These are phyloP conservation scores for Malaclemys terrapin DNA, from an alignment of 2,113 vertebrate genomes.

Conservation along the genomic window DNA sequence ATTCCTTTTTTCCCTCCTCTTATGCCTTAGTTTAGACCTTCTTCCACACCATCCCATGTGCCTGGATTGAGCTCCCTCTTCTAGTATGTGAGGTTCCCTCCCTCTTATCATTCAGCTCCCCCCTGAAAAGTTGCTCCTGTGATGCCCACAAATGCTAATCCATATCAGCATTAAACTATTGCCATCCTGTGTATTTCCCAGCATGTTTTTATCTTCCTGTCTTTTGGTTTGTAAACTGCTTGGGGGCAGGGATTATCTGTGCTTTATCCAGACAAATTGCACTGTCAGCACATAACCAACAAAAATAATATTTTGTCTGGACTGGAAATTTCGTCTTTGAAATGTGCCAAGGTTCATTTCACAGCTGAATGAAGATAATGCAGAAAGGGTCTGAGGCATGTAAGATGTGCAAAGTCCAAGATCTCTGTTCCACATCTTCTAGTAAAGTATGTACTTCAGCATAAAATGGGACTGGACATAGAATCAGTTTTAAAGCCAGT, in stretches of 20 bases:
- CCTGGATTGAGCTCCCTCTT: not conserved
- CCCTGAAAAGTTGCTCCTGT: not conserved
- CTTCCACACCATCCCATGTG: not conserved
- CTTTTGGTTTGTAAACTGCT: not conserved
- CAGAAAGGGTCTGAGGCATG: not conserved
- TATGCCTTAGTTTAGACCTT: not conserved
- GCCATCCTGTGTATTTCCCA: not conserved
- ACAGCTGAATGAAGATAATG: not conserved
- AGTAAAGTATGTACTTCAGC: not conserved
- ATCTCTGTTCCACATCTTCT: not conserved
- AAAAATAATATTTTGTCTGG: not conserved
- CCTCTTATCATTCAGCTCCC: not conserved
- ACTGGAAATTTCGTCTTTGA: not conserved
- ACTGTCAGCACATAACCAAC: not conserved
- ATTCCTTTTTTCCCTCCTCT: not conserved
- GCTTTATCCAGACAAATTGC: not conserved
- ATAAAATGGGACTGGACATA: not conserved
- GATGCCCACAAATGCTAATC: not conserved
- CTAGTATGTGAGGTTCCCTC: not conserved
- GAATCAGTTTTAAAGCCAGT: not conserved
- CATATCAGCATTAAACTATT: not conserved
- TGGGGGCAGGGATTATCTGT: not conserved
- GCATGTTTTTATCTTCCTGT: not conserved
- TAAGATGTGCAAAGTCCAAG: not conserved
- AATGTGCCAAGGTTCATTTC: not conserved